phyloP scores from a whole-genome alignment of 2,797 vertebrate genomes.

The Pogonophryne albipinna region DNA sequence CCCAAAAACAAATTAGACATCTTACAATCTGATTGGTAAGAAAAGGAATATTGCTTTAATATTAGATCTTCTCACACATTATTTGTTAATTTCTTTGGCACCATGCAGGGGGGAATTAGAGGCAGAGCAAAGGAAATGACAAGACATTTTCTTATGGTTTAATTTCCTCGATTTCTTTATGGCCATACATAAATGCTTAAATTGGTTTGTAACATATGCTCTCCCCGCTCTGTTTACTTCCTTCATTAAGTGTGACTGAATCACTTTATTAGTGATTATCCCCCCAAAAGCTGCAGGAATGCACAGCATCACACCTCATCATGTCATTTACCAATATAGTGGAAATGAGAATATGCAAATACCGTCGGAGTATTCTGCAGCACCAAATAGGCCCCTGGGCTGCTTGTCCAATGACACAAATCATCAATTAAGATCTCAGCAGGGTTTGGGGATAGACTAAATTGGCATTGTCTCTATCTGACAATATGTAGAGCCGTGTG shows the following conservation, averaged over 20 bases:
- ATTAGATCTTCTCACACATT: slow-evolving; percentile 19
- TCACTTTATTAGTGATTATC: slow-evolving; percentile 85
- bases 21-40: slow-evolving; percentile 43
- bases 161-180: slow-evolving; percentile 82
- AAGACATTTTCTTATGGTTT: slow-evolving; percentile 71
- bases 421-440: slow-evolving; percentile 91
- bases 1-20: slow-evolving; percentile 64
- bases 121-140: slow-evolving; percentile 69
- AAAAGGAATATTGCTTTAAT: slow-evolving; percentile 20
- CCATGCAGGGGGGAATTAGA: slow-evolving; percentile 51
- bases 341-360: slow-evolving; percentile 87
- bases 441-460: slow-evolving; percentile 84
- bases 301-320: slow-evolving; percentile 79
- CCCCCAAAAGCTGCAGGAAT: slow-evolving; percentile 80
- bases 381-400: slow-evolving; percentile 82
- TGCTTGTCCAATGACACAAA: slow-evolving; percentile 89
- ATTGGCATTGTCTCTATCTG: slow-evolving; percentile 82
- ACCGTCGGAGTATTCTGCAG: slow-evolving; percentile 73
- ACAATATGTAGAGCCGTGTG: slow-evolving; percentile 61
- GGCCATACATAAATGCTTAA: slow-evolving; percentile 76
- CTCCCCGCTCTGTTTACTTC: slow-evolving; percentile 79
- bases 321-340: slow-evolving; percentile 82
- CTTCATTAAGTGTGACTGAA: slow-evolving; percentile 81
- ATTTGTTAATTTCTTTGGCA: slow-evolving; percentile 46
- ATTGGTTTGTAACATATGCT: slow-evolving; percentile 83